phyloP scores from a whole-genome alignment of 2,113 vertebrate species.

The Polypterus bichir region DNA sequence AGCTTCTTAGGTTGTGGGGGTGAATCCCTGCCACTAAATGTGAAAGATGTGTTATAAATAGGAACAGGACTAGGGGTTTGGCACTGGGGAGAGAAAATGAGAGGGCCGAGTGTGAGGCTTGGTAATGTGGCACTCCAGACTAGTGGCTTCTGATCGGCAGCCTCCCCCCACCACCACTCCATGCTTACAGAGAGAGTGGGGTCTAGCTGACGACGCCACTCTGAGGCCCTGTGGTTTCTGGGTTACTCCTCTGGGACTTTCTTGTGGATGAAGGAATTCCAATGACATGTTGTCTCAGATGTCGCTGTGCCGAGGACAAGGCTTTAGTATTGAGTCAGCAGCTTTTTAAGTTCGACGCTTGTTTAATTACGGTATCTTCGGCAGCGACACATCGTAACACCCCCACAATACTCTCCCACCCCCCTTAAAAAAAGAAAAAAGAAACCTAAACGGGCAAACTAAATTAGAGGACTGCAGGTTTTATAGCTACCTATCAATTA shows the following conservation, averaged over 20 bases:
- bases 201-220: conserved; percentile 8
- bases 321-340: conserved; percentile 15
- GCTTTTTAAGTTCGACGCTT: conserved; percentile 2
- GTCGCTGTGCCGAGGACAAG: not conserved
- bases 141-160: no score
- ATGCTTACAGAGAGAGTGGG: no score
- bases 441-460: no score
- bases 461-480: no score
- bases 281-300: not conserved
- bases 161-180: no score
- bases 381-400: no score
- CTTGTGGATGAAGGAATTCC: conserved; percentile 4
- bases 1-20: no score
- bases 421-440: no score
- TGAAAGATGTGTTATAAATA: not conserved
- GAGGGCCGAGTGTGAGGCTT: conserved; percentile 3
- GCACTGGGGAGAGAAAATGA: not conserved
- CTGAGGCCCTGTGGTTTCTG: conserved; percentile 16
- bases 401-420: no score
- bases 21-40: not conserved
- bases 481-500: no score
- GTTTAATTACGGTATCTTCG: no score
- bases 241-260: conserved; percentile 3
- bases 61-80: not conserved
- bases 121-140: no score